These are phyloP conservation scores for Crioceris asparagi DNA, from an alignment of 2,888 invertebrate genomes.

Conservation along the genomic window DNA sequence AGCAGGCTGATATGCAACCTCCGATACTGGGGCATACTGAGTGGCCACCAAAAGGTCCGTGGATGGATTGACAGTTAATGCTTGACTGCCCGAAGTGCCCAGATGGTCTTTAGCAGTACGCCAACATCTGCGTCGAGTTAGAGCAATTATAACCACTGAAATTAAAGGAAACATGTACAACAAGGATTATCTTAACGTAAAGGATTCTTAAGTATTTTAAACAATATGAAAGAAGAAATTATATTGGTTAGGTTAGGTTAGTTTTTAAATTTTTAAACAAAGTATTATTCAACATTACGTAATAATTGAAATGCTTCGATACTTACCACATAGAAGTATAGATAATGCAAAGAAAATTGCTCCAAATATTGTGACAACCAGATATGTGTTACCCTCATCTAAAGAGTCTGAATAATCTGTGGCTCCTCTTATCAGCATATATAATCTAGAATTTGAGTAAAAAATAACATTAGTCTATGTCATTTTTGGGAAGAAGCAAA, in stretches of 20 bases:
- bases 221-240: no score
- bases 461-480: no score
- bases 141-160: conserved; percentile 33
- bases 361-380: conserved; percentile 49
- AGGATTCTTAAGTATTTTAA: no score
- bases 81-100: conserved; percentile 43
- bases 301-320: no score
- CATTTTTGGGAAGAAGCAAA: no score
- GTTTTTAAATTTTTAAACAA: no score
- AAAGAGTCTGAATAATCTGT: conserved; percentile 45
- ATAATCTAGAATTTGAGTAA: neutral
- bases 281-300: no score
- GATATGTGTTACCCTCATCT: conserved; percentile 30
- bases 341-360: conserved; percentile 53
- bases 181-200: no score
- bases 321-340: conserved; percentile 47
- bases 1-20: conserved; percentile 51
- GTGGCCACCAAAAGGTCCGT: conserved; percentile 65
- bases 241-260: no score
- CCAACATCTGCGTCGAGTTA: conserved; percentile 34
- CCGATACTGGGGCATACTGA: conserved; percentile 65
- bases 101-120: conserved; percentile 36
- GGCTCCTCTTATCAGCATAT: conserved; percentile 47
- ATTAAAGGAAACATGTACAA: no score
- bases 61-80: conserved; percentile 60